phyloP scores from a whole-genome alignment of 1,140 invertebrate species.

The Micrasema longulum region DNA sequence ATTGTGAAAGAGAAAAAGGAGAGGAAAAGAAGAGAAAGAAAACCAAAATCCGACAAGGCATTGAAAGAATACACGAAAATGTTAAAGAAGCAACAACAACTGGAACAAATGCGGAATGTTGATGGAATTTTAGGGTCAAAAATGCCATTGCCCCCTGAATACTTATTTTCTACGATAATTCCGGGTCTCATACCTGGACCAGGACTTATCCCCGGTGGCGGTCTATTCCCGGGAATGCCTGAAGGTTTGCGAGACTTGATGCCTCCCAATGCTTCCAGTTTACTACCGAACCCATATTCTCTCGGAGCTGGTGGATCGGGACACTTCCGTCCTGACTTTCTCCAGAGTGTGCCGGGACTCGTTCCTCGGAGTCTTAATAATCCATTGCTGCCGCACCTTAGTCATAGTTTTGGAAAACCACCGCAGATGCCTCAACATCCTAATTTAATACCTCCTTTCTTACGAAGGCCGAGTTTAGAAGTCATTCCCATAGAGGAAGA shows the following conservation, averaged over 20 bases:
- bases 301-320: constrained; percentile 61
- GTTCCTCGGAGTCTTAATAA: constrained; percentile 63
- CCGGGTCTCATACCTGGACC: constrained; percentile 69
- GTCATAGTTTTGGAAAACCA: constrained; percentile 67
- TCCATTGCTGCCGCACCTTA: constrained; percentile 56
- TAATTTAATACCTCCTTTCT: constrained; percentile 59
- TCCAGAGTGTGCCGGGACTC: constrained; percentile 64
- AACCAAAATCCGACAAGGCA: constrained; percentile 66
- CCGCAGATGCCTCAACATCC: constrained; percentile 65
- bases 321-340: constrained; percentile 62
- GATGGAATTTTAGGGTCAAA: constrained; percentile 72
- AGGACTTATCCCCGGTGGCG: constrained; percentile 63
- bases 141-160: constrained; percentile 12
- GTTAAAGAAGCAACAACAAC: constrained; percentile 63
- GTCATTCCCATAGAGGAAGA: constrained; percentile 66
- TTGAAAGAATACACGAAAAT: constrained; percentile 64
- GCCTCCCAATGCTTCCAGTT: constrained; percentile 59
- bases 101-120: constrained; percentile 59
- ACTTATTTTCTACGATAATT: constrained; percentile 66
- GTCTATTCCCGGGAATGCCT: constrained; percentile 61
- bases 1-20: constrained; percentile 72
- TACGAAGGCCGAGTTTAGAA: constrained; percentile 64
- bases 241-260: constrained; percentile 63
- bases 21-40: constrained; percentile 74
- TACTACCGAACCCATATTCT: constrained; percentile 65